Evolutionary conservation across 2,888 invertebrate genomes (phyloP), one percentile per base, ranked within the genome.

Genomic region (Chydorus sphaericus): DNA sequence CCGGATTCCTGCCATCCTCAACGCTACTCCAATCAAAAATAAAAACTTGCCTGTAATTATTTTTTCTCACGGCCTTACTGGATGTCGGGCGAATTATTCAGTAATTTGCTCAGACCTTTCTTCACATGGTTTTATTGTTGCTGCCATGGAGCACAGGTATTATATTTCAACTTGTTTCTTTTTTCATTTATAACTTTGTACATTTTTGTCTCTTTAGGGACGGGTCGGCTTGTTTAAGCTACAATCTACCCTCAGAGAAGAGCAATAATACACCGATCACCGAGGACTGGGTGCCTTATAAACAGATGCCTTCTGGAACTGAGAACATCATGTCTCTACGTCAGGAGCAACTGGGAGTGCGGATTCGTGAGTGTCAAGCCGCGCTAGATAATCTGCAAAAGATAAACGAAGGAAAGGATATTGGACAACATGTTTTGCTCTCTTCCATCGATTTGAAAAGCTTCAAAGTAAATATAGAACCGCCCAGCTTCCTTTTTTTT

Each of bases 61-160:
- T 28, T 75, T 81, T 62, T 81, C 81, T 1, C 82, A 82, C 65
- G 82, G 82, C 1, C 71, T 81, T 29, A 79, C 79, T 1, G 79
- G 77, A 1, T 74, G 73, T 62, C 67, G 81, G 59, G 77, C 77
- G 55, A 70, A 78, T n/a, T 79, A 80, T 64, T 76, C 77, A 28
- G 72, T 75, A 4, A 70, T 77, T 48, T 78, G 78, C 63, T 68
- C 72, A 48, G 80, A 82, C 62, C 65, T 82, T 55, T 80, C 82
- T 1, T 80, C 80, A 2, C 73, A 77, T 62, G 82, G 82, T 2
- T 81, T 75, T 65, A 67, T 82, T 10, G 79, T 82, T 1, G 78
- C 76, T 3, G 76, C 77, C n/a, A 63, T 80, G 18, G 81, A 82
- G 66, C 81, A 82, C 68, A 76, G 77, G 77, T 77, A 30, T 20